Base-by-base conservation (phyloP, 2,888 invertebrate genomes). In the Anthophora plumipes region DNA sequence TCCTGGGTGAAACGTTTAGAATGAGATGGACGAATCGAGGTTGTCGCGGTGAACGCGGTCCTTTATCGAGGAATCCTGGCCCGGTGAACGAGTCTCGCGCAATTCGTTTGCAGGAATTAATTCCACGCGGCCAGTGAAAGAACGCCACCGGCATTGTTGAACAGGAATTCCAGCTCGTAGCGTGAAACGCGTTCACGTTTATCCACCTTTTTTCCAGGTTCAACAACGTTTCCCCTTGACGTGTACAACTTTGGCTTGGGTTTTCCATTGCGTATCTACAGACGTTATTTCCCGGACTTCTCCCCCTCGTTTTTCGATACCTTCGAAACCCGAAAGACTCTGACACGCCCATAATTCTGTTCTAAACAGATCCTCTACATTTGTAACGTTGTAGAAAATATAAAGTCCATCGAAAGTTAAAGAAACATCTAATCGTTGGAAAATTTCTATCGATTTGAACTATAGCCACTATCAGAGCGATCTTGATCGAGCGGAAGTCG, bases 181-280 rank as follows among this genome's bases (percentile, higher is more conserved):
- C 55, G 46, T 41, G 54, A 54, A 37, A 55, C 54, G 31, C 41
- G 60, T 9, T 20, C 54, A n/a, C 54, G 54, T 72, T 61, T 7
- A 37, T 41, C 43, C 72, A 64, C 20, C 64, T 72, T 31, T 64
- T 39, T 41, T 52, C 37, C 37, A 17, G 25, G 1, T 55, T 55
- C 55, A 1, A 31, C 17, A 14, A 31, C 9, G 31, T 14, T 55
- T 8, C 5, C 54, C 17, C 25, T 25, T 17, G 17, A 8, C 8
- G 17, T n/a, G n/a, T n/a, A n/a, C n/a, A n/a, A n/a, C n/a, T n/a
- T n/a, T n/a, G n/a, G 31, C n/a, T n/a, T 3, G n/a, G 14, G 48
- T 50, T 50, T 17, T n/a, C 14, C 48, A 4, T n/a, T 7, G 31
- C 31, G 31, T 31, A n/a, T n/a, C n/a, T n/a, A 31, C 31, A 31